Evolutionary conservation across 2,888 invertebrate genomes (phyloP).

Genomic region (Acleris emargana): DNA sequence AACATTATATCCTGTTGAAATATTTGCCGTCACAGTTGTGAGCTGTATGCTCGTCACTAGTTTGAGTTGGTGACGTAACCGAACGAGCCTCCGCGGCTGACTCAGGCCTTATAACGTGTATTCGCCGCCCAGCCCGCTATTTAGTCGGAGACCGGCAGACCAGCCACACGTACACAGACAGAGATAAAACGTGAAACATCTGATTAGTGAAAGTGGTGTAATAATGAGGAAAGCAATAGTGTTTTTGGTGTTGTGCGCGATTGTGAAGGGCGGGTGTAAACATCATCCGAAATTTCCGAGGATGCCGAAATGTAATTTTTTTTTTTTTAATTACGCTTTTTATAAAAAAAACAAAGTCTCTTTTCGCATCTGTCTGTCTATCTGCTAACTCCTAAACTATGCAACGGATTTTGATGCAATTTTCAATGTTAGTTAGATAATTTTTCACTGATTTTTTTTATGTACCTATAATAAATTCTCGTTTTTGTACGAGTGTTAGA

Average conservation of each 20-base stretch:
- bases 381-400: too few relatives aligned
- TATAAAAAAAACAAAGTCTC: too few relatives aligned
- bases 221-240: constrained; percentile 66
- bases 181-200: constrained; percentile 41
- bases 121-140: constrained; percentile 57
- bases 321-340: not conserved
- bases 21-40: constrained; percentile 48
- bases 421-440: too few relatives aligned
- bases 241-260: constrained; percentile 61
- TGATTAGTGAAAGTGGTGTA: constrained; percentile 45
- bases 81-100: constrained; percentile 52
- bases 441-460: too few relatives aligned
- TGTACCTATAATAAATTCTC: too few relatives aligned
- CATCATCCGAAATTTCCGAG: constrained; percentile 68
- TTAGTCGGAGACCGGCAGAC: constrained; percentile 62
- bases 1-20: constrained; percentile 16
- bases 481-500: too few relatives aligned
- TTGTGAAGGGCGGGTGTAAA: constrained; percentile 55
- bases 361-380: too few relatives aligned
- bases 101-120: constrained; percentile 71
- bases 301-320: too few relatives aligned
- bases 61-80: constrained; percentile 23
- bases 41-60: constrained; percentile 8
- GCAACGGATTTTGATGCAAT: too few relatives aligned
- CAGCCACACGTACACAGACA: constrained; percentile 56